A percentile compares a stretch with the other conserved stretches of the same genome.
phyloP scores from a whole-genome alignment of 2,113 vertebrate genomes.

The Miniopterus natalensis region DNA sequence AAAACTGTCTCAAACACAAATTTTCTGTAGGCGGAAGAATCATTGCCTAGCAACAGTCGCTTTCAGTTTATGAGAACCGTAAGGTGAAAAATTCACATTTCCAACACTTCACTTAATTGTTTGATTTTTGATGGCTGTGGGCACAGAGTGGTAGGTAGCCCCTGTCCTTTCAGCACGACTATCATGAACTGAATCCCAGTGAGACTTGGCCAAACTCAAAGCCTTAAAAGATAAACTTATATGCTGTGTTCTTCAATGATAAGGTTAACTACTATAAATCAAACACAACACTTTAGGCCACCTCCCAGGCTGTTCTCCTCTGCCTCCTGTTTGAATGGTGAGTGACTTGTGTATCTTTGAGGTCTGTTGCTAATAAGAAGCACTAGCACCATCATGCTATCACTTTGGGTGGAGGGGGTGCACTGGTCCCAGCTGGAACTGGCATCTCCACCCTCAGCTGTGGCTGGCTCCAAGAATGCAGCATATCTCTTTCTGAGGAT shows the following conservation, averaged over 20 bases:
- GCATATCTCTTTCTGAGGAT: background rate
- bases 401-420: background rate
- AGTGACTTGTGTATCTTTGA: background rate
- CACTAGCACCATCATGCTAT: background rate
- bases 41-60: constrained; percentile 73
- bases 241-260: background rate
- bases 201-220: background rate
- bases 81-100: constrained; percentile 65
- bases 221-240: background rate
- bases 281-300: background rate
- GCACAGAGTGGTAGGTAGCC: background rate
- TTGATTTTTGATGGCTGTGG: background rate
- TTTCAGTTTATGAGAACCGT: constrained; percentile 28
- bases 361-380: background rate
- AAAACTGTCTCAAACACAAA: constrained; percentile 68
- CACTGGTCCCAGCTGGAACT: background rate
- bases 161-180: background rate
- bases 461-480: background rate
- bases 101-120: constrained; percentile 12
- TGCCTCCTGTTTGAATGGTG: background rate
- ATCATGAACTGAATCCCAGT: background rate
- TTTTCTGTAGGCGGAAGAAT: constrained; percentile 74
- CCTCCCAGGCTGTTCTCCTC: background rate
- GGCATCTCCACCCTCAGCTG: background rate
- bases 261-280: background rate